Evolutionary conservation across 2,113 vertebrate genomes (phyloP), one percentile per base, ranked within the genome.

Genomic region (Glaucidium brasilianum): DNA sequence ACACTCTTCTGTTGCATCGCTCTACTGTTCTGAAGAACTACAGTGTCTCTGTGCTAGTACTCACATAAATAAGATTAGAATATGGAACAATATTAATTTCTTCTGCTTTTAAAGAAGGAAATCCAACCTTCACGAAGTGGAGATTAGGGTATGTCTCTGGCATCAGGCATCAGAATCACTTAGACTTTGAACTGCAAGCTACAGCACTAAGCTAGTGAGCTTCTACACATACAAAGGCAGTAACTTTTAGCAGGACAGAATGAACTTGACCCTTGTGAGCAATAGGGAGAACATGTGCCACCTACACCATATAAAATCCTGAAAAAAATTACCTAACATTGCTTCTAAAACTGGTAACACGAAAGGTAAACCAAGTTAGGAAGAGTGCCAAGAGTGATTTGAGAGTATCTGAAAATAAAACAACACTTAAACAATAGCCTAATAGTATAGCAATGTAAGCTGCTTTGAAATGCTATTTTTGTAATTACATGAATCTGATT

Each of bases 381-480:
- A 83, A 79, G 59, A 85, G n/a, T 49, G 49, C 13, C 29, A 90
- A 63, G 58, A 52, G 22, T 49, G 22, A 93, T 71, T 23, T 81
- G 35, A 90, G n/a, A 47, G 34, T 30, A 64, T 30, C 32, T 63
- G 41, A 80, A 79, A 73, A 80, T 52, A 45, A 5, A 64, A 88
- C 27, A 15, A 77, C 16, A 37, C 15, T 88, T 80, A 72, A 94
- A 94, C 39, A 92, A 85, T 41, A 92, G 41, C 21, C 35, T 80
- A 85, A 47, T 10, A 60, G 39, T 41, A 79, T 49, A 85, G 67
- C 49, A 82, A 59, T 15, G 16, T 73, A 84, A 97, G 84, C 82
- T 88, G 63, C 72, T 91, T 90, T 81, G 27, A 78, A 86, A 90
- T 90, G 56, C 58, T 96, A 73, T 92, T 94, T 96, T 72, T 83